Evolutionary conservation across 2,797 vertebrate genomes (phyloP).

Genomic region (Pelodytes ibericus): DNA sequence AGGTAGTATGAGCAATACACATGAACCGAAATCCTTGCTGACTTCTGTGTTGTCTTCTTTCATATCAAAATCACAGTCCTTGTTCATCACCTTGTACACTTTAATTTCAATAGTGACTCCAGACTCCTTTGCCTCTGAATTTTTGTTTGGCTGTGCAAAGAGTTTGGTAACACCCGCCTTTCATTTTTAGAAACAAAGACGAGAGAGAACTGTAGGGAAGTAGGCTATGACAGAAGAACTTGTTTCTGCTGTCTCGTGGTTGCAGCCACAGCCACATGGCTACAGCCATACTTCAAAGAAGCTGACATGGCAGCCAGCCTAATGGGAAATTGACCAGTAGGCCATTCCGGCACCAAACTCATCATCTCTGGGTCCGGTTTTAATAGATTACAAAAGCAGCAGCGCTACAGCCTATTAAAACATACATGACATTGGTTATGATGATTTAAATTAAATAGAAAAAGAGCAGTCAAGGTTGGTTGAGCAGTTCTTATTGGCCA

Average conservation of each 20-base stretch:
- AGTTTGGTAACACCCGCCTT: conserved; percentile 76
- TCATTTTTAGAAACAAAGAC: conserved; percentile 87
- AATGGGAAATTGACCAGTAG: no score
- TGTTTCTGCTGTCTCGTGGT: no score
- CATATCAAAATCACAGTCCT: conserved; percentile 88
- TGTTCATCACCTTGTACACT: conserved; percentile 75
- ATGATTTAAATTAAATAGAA: neutral
- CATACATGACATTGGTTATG: neutral
- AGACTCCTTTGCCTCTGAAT: conserved; percentile 6
- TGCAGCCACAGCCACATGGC: no score
- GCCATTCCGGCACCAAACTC: no score
- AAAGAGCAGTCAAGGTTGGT: neutral
- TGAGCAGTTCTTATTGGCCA: neutral
- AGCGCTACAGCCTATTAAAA: neutral
- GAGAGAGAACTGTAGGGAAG: no score
- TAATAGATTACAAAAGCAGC: no score
- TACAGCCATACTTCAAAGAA: no score
- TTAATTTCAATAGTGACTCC: conserved; percentile 83
- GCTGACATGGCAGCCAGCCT: no score
- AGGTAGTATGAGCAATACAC: conserved; percentile 78
- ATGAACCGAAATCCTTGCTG: conserved; percentile 73
- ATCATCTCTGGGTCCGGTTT: no score
- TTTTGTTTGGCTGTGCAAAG: conserved; percentile 21
- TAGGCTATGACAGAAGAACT: no score
- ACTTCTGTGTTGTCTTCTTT: conserved; percentile 76